Base-by-base conservation (phyloP, 2,888 invertebrate species). In the Oscheius sp. region DNA sequence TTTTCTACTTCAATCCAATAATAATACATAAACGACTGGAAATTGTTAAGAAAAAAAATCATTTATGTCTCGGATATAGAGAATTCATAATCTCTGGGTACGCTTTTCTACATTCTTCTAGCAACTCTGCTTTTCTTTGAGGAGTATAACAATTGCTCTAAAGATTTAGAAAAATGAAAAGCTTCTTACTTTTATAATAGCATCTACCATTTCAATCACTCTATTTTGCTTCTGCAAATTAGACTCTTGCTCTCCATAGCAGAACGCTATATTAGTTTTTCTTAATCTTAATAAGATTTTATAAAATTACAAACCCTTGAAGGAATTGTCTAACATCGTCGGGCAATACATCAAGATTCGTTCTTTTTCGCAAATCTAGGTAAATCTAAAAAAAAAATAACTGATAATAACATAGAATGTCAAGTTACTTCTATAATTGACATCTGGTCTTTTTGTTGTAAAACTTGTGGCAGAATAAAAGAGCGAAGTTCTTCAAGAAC, bases 41-140 rank as follows among this genome's bases (percentile, higher is more conserved):
- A n/a, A n/a, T n/a, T n/a, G n/a, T n/a, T n/a, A n/a, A n/a, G n/a
- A n/a, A n/a, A n/a, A n/a, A n/a, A n/a, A n/a, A n/a, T n/a, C n/a
- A n/a, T n/a, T n/a, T n/a, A n/a, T n/a, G n/a, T n/a, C n/a, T n/a
- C n/a, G n/a, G n/a, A n/a, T n/a, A n/a, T n/a, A n/a, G n/a, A n/a
- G n/a, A n/a, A n/a, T 12, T 33, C 61, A 61, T 61, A 17, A 61
- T 20, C n/a, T 45, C 10, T 4, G 61, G 61, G 17, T 61, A 12
- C 3, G 29, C 29, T 27, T 61, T 3, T 25, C 27, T 23, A 15
- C 39, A 29, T 6, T 45, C 5, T 4, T 27, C 45, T 2, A 61
- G 17, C 42, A 61, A 45, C 1, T 61, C 29, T 27, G 42, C 45
- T 27, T 61, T 61, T 12, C 61, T 25, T 42, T 61, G 39, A 1